Evolutionary conservation across 2,797 vertebrate genomes (phyloP), one percentile per base, ranked within the genome.

Genomic region (Bovichtus variegatus): DNA sequence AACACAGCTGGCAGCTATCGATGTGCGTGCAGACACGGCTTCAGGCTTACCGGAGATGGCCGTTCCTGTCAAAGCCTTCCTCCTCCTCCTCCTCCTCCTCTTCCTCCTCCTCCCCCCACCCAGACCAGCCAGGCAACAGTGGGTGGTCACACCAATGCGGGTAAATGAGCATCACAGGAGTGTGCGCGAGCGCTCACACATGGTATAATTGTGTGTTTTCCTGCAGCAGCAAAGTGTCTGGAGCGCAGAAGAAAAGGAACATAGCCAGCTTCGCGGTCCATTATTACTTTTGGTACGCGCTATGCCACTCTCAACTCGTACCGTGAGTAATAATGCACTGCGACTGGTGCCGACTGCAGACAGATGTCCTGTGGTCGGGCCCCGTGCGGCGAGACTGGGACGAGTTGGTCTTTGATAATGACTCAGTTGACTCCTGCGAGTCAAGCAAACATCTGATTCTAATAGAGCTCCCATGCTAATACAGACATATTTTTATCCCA

Each of bases 251-350:
- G 72, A 51, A 38, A 3, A 94, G 75, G 88, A 21, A 71, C 81
- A 47, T 79, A 84, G 85, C 97, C 95, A 97, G 95, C 90, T 89
- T 94, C 91, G 95, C 94, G 87, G 96, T 94, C 51, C 98, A 99
- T 99, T 99, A 99, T 99, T 99, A 99, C 98, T 99, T 99, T 98
- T 99, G 98, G 98, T 99, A 99, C 97, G 97, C 97, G 98, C 97
- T 99, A 98, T 99, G 97, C 97, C 97, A 95, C 94, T 96, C 96
- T 97, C 97, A 98, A 99, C 98, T 99, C 98, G 97, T 99, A 99
- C 98, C 97, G 97, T 99, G 98, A 99, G 98, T 99, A 99, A 99
- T 99, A 99, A 98, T 99, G 98, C 97, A 98, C 94, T 81, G 97
- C 94, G 95, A 93, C 94, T 95, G 94, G 97, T 95, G 78, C 62